A percentile compares a stretch with the other conserved stretches of the same genome.
Conservation (phyloP, 2,113 vertebrate species). For the Tragelaphus strepsiceros region DNA sequence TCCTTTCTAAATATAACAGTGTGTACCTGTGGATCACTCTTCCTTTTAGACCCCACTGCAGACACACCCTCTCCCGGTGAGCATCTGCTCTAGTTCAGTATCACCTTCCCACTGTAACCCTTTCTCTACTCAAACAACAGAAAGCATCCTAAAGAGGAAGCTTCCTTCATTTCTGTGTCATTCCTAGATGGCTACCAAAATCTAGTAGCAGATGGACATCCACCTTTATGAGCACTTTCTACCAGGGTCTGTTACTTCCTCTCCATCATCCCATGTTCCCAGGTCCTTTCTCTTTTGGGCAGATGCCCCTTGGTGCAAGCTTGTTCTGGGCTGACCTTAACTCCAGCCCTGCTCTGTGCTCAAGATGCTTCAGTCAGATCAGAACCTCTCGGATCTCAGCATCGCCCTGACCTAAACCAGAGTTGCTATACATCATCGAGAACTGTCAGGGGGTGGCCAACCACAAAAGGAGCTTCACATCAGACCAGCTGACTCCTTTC, state of each 20-base stretch:
- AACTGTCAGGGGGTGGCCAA: neutral
- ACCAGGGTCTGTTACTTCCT: neutral
- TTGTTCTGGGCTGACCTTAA: no score
- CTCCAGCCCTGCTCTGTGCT: neutral
- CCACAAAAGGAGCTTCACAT: neutral
- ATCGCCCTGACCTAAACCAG: neutral
- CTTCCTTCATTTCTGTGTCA: neutral
- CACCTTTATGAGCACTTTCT: neutral
- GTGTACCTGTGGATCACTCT: neutral
- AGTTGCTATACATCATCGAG: neutral
- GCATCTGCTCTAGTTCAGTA: neutral
- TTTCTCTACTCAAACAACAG: neutral
- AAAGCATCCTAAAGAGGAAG: neutral
- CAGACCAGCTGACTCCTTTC: neutral
- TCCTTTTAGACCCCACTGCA: neutral
- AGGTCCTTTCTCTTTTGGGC: neutral
- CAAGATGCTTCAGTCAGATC: neutral
- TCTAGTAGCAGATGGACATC: neutral
- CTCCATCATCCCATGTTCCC: no score
- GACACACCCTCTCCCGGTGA: no score
- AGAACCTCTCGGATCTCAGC: neutral
- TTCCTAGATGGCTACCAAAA: neutral
- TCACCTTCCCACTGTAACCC: neutral
- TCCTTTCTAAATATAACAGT: neutral
- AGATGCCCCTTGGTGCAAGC: neutral